A percentile compares a stretch with the other conserved stretches of the same genome.
Conservation (phyloP, 2,113 vertebrate species). For the Phainopepla nitens region DNA sequence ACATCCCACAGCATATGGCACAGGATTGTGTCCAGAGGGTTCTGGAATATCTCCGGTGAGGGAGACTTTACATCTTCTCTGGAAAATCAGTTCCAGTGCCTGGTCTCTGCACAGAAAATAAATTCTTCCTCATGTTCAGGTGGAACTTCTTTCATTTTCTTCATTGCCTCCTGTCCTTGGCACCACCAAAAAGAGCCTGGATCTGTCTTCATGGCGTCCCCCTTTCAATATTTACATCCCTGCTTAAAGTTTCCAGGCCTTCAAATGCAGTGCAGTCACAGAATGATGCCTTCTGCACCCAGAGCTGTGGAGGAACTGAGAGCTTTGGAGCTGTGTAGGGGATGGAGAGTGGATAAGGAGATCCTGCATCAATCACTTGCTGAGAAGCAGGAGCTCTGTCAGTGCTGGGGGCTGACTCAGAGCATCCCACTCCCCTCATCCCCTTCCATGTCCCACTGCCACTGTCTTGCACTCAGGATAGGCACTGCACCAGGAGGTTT, state of each 20-base stretch:
- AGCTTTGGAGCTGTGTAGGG: background rate
- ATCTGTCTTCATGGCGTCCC: background rate
- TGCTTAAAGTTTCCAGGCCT: background rate
- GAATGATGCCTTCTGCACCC: background rate
- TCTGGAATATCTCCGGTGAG: background rate
- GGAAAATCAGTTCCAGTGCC: background rate
- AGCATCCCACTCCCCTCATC: background rate
- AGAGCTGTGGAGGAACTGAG: background rate
- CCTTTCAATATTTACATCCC: background rate
- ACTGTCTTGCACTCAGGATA: background rate
- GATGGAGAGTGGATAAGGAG: background rate
- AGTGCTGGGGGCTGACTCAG: background rate
- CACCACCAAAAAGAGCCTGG: background rate
- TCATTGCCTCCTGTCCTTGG: background rate
- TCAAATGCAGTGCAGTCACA: background rate
- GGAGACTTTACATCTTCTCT: background rate
- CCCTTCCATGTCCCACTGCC: background rate
- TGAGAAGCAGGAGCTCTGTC: background rate
- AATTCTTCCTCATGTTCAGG: background rate
- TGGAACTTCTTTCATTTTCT: background rate
- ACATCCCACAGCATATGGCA: accelerated
- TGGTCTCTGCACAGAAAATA: accelerated
- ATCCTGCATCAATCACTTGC: accelerated
- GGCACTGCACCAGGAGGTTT: background rate
- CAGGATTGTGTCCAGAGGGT: accelerated